Evolutionary conservation across 2,797 vertebrate species (phyloP).

Genomic region (Schizothorax lantsangensis): DNA sequence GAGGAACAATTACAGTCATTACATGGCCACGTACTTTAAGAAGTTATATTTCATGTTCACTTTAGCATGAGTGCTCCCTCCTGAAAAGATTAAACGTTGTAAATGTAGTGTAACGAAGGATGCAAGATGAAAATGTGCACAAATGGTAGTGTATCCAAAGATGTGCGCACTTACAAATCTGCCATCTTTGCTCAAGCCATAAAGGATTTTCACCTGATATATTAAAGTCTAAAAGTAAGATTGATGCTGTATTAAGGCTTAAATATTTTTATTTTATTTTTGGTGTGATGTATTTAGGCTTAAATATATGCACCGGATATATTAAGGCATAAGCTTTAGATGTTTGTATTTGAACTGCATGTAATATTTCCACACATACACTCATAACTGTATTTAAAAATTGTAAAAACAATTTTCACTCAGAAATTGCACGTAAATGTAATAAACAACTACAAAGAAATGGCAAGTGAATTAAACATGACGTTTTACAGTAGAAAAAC

Average conservation of each 20-base stretch:
- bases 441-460: background rate
- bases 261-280: too few species aligned
- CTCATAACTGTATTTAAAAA: background rate
- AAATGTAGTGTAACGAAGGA: background rate
- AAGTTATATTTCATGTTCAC: background rate
- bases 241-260: too few species aligned
- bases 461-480: background rate
- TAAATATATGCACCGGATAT: too few species aligned
- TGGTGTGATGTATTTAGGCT: too few species aligned
- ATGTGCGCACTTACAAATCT: background rate
- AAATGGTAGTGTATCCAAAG: background rate
- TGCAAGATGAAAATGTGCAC: background rate
- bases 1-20: conserved; percentile 9
- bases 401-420: background rate
- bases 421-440: background rate
- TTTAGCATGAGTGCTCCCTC: background rate
- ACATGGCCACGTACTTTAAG: background rate
- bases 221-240: too few species aligned
- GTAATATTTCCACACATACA: too few species aligned
- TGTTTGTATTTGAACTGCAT: too few species aligned
- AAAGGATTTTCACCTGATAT: background rate
- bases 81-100: background rate
- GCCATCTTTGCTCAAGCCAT: background rate
- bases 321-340: too few species aligned
- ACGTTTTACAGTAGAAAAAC: background rate